A percentile compares a stretch with the other conserved stretches of the same genome.
These are phyloP conservation scores for Cyphomyrmex costatus DNA, from an alignment of 1,140 invertebrate genomes.

Conservation along the genomic window DNA sequence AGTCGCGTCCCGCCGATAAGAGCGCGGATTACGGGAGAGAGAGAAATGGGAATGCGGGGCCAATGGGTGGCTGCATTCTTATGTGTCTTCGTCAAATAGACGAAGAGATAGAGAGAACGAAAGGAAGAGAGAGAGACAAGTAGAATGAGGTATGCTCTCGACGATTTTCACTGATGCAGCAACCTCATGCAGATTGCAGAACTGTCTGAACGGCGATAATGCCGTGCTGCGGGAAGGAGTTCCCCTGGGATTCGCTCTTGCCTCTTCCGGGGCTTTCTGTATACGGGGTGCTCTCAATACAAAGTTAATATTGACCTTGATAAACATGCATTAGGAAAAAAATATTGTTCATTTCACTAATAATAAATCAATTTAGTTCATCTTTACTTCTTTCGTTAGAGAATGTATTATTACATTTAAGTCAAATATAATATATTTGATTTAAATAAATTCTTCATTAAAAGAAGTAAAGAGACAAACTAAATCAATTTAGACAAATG, in stretches of 20 bases:
- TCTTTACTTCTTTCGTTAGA: too few relatives aligned
- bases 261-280: constrained; percentile 18
- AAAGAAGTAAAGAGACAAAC: too few relatives aligned
- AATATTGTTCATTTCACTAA: too few relatives aligned
- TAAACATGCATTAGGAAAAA: background rate
- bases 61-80: background rate
- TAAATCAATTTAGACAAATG: too few relatives aligned
- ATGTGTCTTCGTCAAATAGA: constrained; percentile 29
- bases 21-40: constrained; percentile 27
- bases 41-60: background rate
- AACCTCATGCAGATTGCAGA: constrained; percentile 54
- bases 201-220: constrained; percentile 45
- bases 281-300: constrained; percentile 32
- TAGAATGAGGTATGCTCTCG: constrained; percentile 10
- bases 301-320: background rate
- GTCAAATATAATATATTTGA: too few relatives aligned
- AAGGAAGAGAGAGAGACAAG: background rate
- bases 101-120: background rate
- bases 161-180: constrained; percentile 51
- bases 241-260: constrained; percentile 23
- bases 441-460: too few relatives aligned
- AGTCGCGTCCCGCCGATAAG: constrained; percentile 30
- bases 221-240: constrained; percentile 21
- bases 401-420: too few relatives aligned
- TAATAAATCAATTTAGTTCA: background rate